These are phyloP conservation scores for Pachyseris speciosa DNA, from an alignment of 64 coral and sea anemone species.

Conservation along the genomic window DNA sequence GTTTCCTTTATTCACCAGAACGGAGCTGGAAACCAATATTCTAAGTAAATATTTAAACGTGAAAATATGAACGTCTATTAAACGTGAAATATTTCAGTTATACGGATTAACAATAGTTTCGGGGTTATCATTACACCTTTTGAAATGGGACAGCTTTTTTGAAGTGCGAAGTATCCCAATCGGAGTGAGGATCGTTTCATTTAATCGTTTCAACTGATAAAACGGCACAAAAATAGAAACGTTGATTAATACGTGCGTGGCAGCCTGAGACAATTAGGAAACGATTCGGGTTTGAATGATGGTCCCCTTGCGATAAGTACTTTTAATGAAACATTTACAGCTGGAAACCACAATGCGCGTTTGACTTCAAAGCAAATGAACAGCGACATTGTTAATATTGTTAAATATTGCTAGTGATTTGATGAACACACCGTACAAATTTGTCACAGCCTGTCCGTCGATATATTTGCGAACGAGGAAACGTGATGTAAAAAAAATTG, in stretches of 20 bases:
- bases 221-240: background rate
- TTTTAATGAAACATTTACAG: background rate
- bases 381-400: too few relatives aligned
- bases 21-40: too few relatives aligned
- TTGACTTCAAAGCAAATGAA: background rate
- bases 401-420: too few relatives aligned
- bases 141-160: constrained; percentile 14
- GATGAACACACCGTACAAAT: too few relatives aligned
- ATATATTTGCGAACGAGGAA: too few relatives aligned
- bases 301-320: background rate
- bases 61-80: background rate
- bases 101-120: background rate
- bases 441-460: too few relatives aligned
- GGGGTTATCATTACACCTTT: background rate
- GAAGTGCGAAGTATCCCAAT: constrained; percentile 22
- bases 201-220: constrained; percentile 24
- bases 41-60: too few relatives aligned
- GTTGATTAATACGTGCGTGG: background rate
- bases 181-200: background rate
- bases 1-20: too few relatives aligned
- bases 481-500: too few relatives aligned
- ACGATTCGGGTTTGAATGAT: background rate
- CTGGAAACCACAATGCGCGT: background rate
- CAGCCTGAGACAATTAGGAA: background rate
- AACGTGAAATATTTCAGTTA: background rate